These are phyloP conservation scores for Anisognathus igniventris DNA, from an alignment of 2,797 vertebrate species.

Conservation along the genomic window DNA sequence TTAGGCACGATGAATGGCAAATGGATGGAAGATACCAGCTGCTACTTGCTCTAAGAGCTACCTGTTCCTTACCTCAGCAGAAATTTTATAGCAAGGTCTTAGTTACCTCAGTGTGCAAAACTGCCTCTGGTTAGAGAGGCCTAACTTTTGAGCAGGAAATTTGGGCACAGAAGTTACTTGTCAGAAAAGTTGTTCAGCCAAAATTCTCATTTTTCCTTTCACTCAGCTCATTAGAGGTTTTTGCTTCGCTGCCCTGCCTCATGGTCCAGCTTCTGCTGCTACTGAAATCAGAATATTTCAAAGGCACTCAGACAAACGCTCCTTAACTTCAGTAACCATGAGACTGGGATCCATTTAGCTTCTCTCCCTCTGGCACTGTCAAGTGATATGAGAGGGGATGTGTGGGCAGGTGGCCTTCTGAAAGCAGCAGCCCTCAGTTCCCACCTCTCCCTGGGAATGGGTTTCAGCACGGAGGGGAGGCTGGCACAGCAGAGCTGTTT, in stretches of 20 bases:
- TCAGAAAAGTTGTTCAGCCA: background rate
- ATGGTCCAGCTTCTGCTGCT: background rate
- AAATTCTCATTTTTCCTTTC: background rate
- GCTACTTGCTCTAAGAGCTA: background rate
- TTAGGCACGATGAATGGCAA: background rate
- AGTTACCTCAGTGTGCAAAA: background rate
- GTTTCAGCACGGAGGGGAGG: accelerated
- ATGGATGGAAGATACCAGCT: background rate
- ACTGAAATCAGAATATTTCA: background rate
- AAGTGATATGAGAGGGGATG: background rate
- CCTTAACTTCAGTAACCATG: accelerated
- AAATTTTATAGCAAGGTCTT: background rate
- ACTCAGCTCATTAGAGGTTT: background rate
- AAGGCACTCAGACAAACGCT: background rate
- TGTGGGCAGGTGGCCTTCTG: background rate
- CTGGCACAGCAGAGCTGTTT: background rate
- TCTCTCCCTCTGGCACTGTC: background rate
- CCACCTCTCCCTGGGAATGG: background rate
- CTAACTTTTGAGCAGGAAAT: background rate
- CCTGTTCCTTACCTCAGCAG: background rate
- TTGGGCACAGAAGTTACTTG: background rate
- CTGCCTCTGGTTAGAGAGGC: background rate
- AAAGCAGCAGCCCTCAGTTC: background rate
- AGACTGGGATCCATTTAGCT: background rate
- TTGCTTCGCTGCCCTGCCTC: background rate